Base-by-base conservation (phyloP, 2,888 invertebrate species). In the Acleris sparsana region DNA sequence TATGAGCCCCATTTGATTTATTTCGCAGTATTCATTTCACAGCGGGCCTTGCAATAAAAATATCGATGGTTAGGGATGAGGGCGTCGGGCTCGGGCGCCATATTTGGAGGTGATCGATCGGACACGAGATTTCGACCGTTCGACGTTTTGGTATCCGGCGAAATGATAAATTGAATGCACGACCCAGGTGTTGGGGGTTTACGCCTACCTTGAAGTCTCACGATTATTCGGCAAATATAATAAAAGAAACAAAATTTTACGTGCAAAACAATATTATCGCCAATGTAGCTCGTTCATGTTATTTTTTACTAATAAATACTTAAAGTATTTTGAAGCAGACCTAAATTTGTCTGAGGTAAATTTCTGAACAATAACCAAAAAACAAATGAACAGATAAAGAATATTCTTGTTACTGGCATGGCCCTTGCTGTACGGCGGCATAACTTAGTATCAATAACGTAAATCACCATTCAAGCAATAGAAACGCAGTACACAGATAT, bases 1-100 rank as follows among this genome's bases (percentile, higher is more conserved):
- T 84, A 85, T 76, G 77, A 80, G 75, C 77, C 80, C 22, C 80
- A 79, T 80, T 79, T 86, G 86, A 88, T 86, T 85, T 85, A 86
- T 83, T 71, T 68, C 68, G 68, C 70, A 71, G 71, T 75, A 79
- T 83, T 80, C 80, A 79, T 80, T 78, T 78, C 78, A 73, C 76
- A 63, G 74, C 77, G 75, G 73, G 78, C 74, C 74, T 74, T 77
- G 74, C 73, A 71, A 75, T 70, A 70, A 68, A 60, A 70, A 69
- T 39, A 58, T 52, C 60, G 63, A 46, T 46, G 46, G 69, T 72
- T 60, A 25, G 68, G 61, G 53, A 63, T 66, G 61, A 63, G 61
- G 33, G 39, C 39, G 39, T 39, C 39, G 39, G 39, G 39, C 39
- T 29, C 57, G 63, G 22, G 49, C 56, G 29, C 68, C 70, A 39